Percentiles rank a stretch among this genome's conserved stretches.
Evolutionary conservation across 2,797 vertebrate genomes (phyloP).

Genomic region (Hemibagrus guttatus): DNA sequence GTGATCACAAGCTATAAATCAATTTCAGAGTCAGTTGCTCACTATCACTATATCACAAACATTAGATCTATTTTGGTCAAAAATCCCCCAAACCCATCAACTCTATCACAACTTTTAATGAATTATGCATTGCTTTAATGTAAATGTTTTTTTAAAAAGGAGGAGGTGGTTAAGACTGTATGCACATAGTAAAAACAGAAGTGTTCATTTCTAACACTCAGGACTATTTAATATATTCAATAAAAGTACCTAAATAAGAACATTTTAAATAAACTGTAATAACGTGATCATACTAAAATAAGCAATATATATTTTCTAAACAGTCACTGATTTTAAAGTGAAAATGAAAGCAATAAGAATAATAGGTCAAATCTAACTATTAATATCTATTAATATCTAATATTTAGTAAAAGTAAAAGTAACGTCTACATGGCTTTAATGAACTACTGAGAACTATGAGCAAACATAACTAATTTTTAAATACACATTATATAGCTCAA

Average conservation of each 20-base stretch:
- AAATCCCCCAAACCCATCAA: conserved; percentile 25
- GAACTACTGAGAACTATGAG: background rate
- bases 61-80: conserved; percentile 33
- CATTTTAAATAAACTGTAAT: background rate
- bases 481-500: background rate
- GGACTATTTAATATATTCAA: background rate
- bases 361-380: background rate
- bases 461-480: background rate
- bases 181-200: background rate
- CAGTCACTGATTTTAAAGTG: background rate
- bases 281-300: conserved; percentile 2
- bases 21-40: conserved; percentile 48
- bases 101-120: background rate
- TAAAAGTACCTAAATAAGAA: no score
- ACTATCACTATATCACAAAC: conserved; percentile 53
- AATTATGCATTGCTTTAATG: background rate
- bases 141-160: background rate
- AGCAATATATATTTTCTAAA: background rate
- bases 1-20: conserved; percentile 58
- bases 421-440: background rate
- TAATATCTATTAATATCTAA: background rate
- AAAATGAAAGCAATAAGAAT: background rate
- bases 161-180: background rate
- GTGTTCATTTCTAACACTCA: background rate
- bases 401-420: background rate